Evolutionary conservation across 2,113 vertebrate species (phyloP).

Genomic region (Pimephales promelas): DNA sequence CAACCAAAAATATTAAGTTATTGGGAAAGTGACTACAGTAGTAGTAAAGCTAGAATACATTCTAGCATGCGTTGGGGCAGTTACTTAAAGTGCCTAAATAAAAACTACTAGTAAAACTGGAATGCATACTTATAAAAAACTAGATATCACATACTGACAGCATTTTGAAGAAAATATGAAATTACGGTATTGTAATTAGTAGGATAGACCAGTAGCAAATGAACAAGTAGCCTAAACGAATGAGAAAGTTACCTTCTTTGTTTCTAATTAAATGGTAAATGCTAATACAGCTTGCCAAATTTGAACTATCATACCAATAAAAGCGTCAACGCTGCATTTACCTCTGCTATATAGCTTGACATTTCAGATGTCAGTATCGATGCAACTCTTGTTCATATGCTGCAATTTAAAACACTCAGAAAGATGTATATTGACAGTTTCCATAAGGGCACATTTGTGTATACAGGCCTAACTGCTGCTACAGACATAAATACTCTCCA

Average conservation of each 20-base stretch:
- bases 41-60: neutral
- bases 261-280: neutral
- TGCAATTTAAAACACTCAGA: neutral
- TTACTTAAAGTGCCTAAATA: neutral
- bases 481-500: neutral
- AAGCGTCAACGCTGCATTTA: neutral
- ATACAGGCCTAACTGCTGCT: neutral
- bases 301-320: conserved; percentile 18
- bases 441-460: neutral
- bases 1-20: neutral
- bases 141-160: neutral
- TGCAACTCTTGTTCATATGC: neutral
- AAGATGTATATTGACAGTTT: neutral
- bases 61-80: neutral
- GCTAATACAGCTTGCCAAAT: neutral
- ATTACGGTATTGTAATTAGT: neutral
- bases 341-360: neutral
- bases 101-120: neutral
- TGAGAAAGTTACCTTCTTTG: neutral
- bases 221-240: no score
- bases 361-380: neutral
- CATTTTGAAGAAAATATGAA: neutral
- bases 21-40: neutral
- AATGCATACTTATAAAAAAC: neutral
- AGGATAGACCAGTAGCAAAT: neutral